Evolutionary conservation across 2,888 invertebrate species (phyloP).

Genomic region (Meiosimyza decipiens): DNA sequence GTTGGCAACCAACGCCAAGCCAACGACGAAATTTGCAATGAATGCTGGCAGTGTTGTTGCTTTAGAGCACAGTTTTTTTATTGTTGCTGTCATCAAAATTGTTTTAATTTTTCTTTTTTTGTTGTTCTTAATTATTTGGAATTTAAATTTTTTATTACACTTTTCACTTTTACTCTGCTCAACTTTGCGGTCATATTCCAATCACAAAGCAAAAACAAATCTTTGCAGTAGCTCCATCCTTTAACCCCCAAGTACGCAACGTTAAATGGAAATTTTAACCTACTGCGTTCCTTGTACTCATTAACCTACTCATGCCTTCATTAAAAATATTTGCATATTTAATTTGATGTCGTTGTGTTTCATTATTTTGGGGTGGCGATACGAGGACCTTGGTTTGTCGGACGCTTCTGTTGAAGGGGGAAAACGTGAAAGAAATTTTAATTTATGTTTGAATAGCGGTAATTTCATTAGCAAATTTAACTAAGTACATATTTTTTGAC

Average conservation of each 20-base stretch:
- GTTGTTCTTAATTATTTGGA: neutral
- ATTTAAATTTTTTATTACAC: neutral
- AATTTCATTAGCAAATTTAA: too few relatives aligned
- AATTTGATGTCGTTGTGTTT: slow-evolving; percentile 1
- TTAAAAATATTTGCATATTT: slow-evolving; percentile 27
- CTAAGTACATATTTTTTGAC: too few relatives aligned
- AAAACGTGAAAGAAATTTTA: too few relatives aligned
- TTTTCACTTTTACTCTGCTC: slow-evolving; percentile 14
- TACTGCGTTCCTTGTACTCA: too few relatives aligned
- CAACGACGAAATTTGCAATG: too few relatives aligned
- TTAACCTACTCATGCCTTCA: neutral
- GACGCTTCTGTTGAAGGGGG: too few relatives aligned
- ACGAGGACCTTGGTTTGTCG: too few relatives aligned
- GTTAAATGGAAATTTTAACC: too few relatives aligned
- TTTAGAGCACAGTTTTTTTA: neutral
- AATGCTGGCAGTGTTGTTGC: neutral
- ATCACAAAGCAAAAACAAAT: slow-evolving; percentile 13
- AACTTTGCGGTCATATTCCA: slow-evolving; percentile 6
- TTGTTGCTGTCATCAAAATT: slow-evolving; percentile 1
- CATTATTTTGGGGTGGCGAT: too few relatives aligned
- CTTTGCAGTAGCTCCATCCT: too few relatives aligned
- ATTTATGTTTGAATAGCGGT: too few relatives aligned
- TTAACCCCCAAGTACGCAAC: too few relatives aligned
- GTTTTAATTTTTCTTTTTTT: neutral
- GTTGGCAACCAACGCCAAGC: slow-evolving; percentile 1